These are phyloP conservation scores for Dicroscelio sp. DNA, from an alignment of 2,888 invertebrate genomes.

Conservation along the genomic window DNA sequence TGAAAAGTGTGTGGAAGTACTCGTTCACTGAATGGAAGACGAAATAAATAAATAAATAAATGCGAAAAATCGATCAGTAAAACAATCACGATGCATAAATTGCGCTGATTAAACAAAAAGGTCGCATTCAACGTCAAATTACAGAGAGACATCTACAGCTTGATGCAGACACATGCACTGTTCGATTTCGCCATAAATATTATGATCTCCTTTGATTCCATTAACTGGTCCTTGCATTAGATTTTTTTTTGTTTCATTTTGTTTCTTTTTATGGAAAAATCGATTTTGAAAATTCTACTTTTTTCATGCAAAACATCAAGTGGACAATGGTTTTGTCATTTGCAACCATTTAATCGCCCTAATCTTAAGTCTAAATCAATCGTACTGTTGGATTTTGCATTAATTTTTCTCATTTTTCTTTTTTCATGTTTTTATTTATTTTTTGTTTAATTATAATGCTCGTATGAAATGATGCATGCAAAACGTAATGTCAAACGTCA, in stretches of 20 bases:
- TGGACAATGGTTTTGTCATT: conserved; percentile 69
- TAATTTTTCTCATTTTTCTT: background rate
- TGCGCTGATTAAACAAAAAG: conserved; percentile 57
- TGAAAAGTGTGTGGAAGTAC: too few species aligned
- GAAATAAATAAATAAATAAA: conserved; percentile 15
- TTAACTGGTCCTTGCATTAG: too few species aligned
- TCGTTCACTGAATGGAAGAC: too few species aligned
- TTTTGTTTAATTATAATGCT: conserved; percentile 9
- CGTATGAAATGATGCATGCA: conserved; percentile 51
- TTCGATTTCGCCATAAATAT: conserved; percentile 42
- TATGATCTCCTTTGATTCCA: too few species aligned
- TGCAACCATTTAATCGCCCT: conserved; percentile 71
- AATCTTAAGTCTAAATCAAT: too few species aligned
- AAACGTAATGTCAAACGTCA: conserved; percentile 55
- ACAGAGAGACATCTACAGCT: conserved; percentile 64
- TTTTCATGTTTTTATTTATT: background rate
- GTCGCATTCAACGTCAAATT: conserved; percentile 54
- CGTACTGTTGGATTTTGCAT: background rate
- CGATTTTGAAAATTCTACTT: conserved; percentile 35
- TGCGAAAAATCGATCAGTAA: background rate
- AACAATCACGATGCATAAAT: conserved; percentile 60
- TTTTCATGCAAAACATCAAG: conserved; percentile 59
- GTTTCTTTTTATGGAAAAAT: conserved; percentile 32
- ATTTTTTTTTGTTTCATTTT: background rate
- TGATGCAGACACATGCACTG: conserved; percentile 64